Evolutionary conservation across 2,888 invertebrate species (phyloP).

Genomic region (Cephus pulcher): DNA sequence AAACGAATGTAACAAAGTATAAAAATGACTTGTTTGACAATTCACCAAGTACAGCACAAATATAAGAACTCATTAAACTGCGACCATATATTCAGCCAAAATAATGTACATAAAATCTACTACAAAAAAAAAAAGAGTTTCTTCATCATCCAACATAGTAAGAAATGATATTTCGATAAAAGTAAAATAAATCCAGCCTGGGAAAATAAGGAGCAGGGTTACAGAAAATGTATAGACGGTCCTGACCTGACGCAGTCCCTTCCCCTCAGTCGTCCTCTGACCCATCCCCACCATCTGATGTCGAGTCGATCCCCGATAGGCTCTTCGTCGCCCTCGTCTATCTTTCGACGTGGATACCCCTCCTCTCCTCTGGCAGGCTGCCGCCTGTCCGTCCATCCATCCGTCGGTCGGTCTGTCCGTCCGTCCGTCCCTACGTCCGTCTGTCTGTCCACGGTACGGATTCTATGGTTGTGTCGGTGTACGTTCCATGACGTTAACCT

Average conservation of each 20-base stretch:
- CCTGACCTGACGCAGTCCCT: conserved; percentile 55
- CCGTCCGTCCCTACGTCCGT: conserved; percentile 53
- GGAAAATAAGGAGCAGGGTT: background rate
- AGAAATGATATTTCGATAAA: background rate
- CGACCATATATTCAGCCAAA: background rate
- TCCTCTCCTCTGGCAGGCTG: background rate
- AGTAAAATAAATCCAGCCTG: background rate
- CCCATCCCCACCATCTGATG: background rate
- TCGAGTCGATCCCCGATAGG: background rate
- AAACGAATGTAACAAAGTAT: background rate
- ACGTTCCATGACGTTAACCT: conserved; percentile 63
- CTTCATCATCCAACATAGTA: background rate
- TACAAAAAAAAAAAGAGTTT: background rate
- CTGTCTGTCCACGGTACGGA: conserved; percentile 54
- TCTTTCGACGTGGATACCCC: background rate
- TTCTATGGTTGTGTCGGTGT: conserved; percentile 51
- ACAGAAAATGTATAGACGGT: conserved; percentile 27
- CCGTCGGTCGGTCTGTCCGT: conserved; percentile 43
- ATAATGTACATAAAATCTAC: background rate
- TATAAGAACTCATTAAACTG: background rate
- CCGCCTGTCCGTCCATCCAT: background rate
- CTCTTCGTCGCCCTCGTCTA: background rate
- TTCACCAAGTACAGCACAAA: background rate
- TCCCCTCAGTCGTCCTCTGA: conserved; percentile 33
- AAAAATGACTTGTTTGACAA: background rate